Evolutionary conservation across 1,140 invertebrate genomes (phyloP).

Genomic region (Heliconius melpomene): DNA sequence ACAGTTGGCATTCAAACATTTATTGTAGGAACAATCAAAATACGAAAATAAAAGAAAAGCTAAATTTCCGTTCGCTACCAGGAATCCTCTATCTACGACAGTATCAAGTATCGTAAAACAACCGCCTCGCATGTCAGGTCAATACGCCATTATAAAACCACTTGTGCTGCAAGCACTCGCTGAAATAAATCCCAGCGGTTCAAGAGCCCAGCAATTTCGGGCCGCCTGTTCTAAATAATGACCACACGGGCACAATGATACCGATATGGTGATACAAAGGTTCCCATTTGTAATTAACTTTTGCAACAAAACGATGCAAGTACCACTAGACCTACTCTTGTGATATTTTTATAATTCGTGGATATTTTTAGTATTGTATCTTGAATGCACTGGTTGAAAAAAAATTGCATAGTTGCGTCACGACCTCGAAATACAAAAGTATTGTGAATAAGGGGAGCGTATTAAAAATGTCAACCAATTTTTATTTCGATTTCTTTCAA

Average conservation of each 20-base stretch:
- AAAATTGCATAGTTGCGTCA: background rate
- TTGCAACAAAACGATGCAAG: constrained; percentile 31
- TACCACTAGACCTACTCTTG: constrained; percentile 1
- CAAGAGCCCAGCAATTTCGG: constrained; percentile 49
- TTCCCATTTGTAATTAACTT: constrained; percentile 40
- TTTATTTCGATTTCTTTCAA: constrained; percentile 11
- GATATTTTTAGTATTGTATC: constrained; percentile 12
- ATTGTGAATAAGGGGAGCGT: constrained; percentile 2
- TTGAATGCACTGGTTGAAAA: constrained; percentile 12
- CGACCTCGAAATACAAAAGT: background rate
- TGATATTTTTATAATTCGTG: constrained; percentile 25
- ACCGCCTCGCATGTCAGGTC: constrained; percentile 44
- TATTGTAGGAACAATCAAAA: constrained; percentile 14
- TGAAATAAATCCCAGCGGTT: constrained; percentile 50
- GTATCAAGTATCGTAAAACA: constrained; percentile 29
- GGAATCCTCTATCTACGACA: constrained; percentile 20
- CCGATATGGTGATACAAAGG: constrained; percentile 33
- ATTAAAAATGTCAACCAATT: constrained; percentile 10
- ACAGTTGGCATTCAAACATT: too few species aligned
- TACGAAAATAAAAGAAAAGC: background rate
- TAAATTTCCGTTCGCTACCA: background rate
- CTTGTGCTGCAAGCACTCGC: constrained; percentile 44
- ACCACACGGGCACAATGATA: constrained; percentile 40
- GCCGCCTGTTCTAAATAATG: constrained; percentile 58
- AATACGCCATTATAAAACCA: constrained; percentile 64